Evolutionary conservation across 2,797 vertebrate genomes (phyloP).

Genomic region (Sebastolobus altivelis): DNA sequence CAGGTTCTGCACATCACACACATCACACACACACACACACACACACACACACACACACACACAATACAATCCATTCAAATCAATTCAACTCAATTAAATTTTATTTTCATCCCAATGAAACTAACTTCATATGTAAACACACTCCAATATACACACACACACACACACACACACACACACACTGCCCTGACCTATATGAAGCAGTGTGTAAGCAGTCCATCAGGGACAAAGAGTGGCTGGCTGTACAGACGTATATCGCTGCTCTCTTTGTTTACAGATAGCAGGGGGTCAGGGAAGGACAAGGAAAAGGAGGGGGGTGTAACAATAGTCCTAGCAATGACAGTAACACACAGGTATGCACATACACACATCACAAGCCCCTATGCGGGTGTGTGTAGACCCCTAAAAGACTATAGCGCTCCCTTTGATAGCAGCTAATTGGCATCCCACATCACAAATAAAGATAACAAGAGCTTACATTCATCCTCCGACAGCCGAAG

Average conservation of each 20-base stretch:
- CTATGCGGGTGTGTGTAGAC: background rate
- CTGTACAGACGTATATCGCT: conserved; percentile 22
- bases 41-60: too few relatives aligned
- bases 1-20: background rate
- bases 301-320: conserved; percentile 1
- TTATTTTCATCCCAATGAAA: background rate
- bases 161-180: background rate
- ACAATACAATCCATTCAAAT: background rate
- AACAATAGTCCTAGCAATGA: background rate
- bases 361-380: conserved; percentile 3
- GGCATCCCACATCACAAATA: conserved; percentile 40
- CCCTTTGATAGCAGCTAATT: conserved; percentile 59
- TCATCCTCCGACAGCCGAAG: conserved; percentile 27
- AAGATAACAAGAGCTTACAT: conserved; percentile 40
- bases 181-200: conserved; percentile 32
- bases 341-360: conserved; percentile 15
- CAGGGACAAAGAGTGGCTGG: conserved; percentile 50
- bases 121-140: background rate
- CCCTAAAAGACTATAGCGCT: conserved; percentile 30
- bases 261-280: conserved; percentile 61
- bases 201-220: conserved; percentile 38
- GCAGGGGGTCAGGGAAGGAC: conserved; percentile 44
- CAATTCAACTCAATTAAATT: background rate
- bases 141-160: background rate
- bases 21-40: too few relatives aligned